A percentile compares a stretch with the other conserved stretches of the same genome.
Conservation (phyloP, 2,888 invertebrate genomes). For the Eristalis pertinax region DNA sequence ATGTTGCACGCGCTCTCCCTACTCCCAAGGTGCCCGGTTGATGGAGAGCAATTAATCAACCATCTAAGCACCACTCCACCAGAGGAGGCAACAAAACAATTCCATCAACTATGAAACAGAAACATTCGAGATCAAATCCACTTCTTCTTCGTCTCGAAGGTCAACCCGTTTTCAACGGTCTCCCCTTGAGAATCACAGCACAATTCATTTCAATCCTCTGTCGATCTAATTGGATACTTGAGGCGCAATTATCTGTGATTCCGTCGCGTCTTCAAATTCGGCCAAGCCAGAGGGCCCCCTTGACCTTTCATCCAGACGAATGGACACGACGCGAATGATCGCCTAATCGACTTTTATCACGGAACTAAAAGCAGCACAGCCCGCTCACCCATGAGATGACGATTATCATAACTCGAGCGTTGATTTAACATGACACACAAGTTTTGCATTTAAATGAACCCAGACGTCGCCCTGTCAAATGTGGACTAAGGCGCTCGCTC, state of each 20-base stretch:
- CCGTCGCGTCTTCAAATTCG: not conserved
- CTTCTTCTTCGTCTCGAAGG: not conserved
- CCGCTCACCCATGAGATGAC: not conserved
- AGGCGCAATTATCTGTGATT: conserved; percentile 12
- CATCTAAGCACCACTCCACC: not conserved
- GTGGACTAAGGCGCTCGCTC: conserved; percentile 2
- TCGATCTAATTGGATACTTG: not conserved
- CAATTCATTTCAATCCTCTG: conserved; percentile 13
- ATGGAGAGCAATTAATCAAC: not conserved
- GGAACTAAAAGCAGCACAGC: not conserved
- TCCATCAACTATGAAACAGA: not conserved
- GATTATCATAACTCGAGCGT: not conserved
- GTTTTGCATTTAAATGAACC: conserved; percentile 37
- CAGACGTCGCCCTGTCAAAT: conserved; percentile 1
- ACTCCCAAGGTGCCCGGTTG: not conserved
- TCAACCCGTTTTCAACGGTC: not conserved
- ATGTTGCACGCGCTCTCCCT: not conserved
- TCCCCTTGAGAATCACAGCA: not conserved
- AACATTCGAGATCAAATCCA: not conserved
- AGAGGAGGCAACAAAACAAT: not conserved
- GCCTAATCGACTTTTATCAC: not conserved
- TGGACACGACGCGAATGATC: not conserved
- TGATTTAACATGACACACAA: conserved; percentile 9
- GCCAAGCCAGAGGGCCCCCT: not conserved
- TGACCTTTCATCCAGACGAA: conserved; percentile 13